Evolutionary conservation across 2,888 invertebrate species (phyloP).

Genomic region (Rotaria macrura): DNA sequence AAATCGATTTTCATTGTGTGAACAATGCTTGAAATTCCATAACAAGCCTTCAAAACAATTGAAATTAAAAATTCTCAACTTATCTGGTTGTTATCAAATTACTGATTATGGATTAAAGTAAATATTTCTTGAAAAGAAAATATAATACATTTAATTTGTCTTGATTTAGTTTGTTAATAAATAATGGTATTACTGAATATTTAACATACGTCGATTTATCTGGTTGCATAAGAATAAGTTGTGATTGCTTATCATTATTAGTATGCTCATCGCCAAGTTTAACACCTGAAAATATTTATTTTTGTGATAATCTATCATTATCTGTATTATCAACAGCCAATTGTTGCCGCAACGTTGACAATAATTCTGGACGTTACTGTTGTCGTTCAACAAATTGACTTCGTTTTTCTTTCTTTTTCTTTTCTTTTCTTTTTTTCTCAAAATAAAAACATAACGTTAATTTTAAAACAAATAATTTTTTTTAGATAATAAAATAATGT

Average conservation of each 20-base stretch:
- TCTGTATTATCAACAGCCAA: background rate
- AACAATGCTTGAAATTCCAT: background rate
- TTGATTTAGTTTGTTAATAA: background rate
- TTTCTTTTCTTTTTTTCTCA: background rate
- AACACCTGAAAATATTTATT: background rate
- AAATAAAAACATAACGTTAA: background rate
- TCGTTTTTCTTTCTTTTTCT: too few species aligned
- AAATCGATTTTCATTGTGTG: background rate
- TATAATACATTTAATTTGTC: background rate
- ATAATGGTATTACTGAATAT: background rate
- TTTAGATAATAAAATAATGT: background rate
- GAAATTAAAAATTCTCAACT: background rate
- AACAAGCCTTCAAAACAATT: background rate
- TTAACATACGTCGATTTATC: background rate
- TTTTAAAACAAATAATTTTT: too few species aligned
- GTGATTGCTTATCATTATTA: background rate
- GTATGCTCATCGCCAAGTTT: background rate
- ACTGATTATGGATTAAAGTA: conserved; percentile 13
- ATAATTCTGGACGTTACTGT: background rate
- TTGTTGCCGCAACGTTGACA: background rate
- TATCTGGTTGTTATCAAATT: background rate
- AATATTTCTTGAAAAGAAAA: background rate
- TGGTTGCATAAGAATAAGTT: background rate
- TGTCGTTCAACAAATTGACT: background rate
- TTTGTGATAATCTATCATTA: background rate